Base-by-base conservation (phyloP, 2,797 vertebrate species). In the Zalophus californianus region DNA sequence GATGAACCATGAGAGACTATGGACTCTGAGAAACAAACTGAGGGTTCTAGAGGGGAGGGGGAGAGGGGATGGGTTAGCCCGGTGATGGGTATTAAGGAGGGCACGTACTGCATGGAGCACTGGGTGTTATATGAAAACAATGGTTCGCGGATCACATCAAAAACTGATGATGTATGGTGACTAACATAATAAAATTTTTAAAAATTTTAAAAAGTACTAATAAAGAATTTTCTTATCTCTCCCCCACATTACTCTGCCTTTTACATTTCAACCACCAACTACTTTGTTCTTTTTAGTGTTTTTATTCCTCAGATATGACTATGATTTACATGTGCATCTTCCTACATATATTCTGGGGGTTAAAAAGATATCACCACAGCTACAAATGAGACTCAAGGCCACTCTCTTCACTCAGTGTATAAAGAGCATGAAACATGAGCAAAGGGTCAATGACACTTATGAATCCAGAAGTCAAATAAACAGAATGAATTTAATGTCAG, bases 391-490 rank as follows among this genome's bases (percentile, higher is more conserved):
- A 83, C 9, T 50, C 58, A 85, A 84, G 41, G 64, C 15, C 23
- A 60, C 23, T 14, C 44, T 21, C 32, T 72, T 41, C 29, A 64
- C 35, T 72, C 77, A 62, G 18, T n/a, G 75, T 87, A 62, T 78
- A 92, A 94, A 80, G 54, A 78, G 25, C 15, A 92, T n/a, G 15
- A 94, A 93, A 93, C 25, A 85, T 18, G 20, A 96, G 25, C 72
- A 85, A 77, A 86, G 38, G 91, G 68, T 75, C 84, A 89, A 38
- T 82, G 64, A 77, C 64, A 62, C 52, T 70, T 87, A 35, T 7
- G 48, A 91, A 97, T 75, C 54, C 90, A 96, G 84, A 96, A 96
- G 88, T 93, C 95, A 97, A 93, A 94, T 84, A 75, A 93, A 91
- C 54, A 97, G 66, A 91, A 86, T 41, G 66, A 96, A 68, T 41